phyloP scores from a whole-genome alignment of 1,140 invertebrate genomes.

The Saccostrea echinata region DNA sequence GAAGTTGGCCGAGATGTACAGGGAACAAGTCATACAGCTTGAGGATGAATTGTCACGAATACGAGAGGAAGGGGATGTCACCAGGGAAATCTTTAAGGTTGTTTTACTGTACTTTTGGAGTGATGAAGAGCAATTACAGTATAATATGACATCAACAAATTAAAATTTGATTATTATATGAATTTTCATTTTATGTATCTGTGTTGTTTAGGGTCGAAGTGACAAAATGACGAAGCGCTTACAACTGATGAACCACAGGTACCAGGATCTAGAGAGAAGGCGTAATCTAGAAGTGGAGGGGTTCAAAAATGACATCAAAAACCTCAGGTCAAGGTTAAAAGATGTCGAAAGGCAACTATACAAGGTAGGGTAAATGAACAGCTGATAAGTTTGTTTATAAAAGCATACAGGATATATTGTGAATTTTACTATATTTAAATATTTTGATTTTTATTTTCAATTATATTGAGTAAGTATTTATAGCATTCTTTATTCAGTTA shows the following conservation, averaged over 20 bases:
- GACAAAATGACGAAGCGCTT: conserved; percentile 78
- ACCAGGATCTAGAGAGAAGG: conserved; percentile 79
- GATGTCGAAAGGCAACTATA: conserved; percentile 80
- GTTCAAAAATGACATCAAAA: conserved; percentile 80
- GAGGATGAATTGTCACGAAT: conserved; percentile 79
- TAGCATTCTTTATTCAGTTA: neutral
- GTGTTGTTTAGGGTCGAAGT: conserved; percentile 72
- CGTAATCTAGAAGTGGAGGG: conserved; percentile 80
- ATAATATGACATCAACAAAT: too few species aligned
- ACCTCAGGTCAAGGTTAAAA: conserved; percentile 77
- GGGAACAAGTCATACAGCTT: conserved; percentile 79
- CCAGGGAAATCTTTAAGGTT: conserved; percentile 78
- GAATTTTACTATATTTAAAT: neutral
- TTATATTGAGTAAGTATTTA: neutral
- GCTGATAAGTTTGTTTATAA: too few species aligned
- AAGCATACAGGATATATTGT: too few species aligned
- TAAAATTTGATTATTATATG: neutral
- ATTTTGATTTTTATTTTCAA: neutral
- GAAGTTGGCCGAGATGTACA: conserved; percentile 79
- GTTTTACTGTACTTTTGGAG: too few species aligned
- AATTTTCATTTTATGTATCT: neutral
- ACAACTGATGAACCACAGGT: conserved; percentile 78
- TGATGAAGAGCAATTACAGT: too few species aligned
- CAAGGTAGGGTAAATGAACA: conserved; percentile 70
- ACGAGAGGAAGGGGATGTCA: conserved; percentile 78